Evolutionary conservation across 1,140 invertebrate genomes (phyloP), one percentile per base, ranked within the genome.

Genomic region (Drosophila subobscura): DNA sequence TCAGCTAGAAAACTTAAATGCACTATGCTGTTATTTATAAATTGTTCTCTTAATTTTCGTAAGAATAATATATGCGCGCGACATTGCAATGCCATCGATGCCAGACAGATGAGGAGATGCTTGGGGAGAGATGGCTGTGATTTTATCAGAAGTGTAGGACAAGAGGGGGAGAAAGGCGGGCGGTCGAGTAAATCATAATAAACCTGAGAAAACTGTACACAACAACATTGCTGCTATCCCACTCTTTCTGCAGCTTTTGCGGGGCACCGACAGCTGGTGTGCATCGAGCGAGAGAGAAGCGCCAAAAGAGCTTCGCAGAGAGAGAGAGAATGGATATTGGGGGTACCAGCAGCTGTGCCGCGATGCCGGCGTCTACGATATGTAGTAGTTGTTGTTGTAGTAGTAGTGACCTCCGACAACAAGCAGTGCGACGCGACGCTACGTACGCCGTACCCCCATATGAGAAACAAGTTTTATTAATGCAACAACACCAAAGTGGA

Each of bases 321-420:
- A 37, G 29, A 33, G 33, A 37, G 8, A 33, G 29, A 33, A 37
- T 37, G 10, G 33, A 10, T 37, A 37, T 27, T 37, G 10, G 29
- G 29, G 33, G 7, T 37, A 37, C 14, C 41, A 67, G 68, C 67
- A 77, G 81, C 64, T 77, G 80, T 65, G 68, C 52, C 29, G 59
- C 42, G 55, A 52, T 68, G 81, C 80, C 80, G 81, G 78, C 74
- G 77, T 76, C 54, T 57, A 61, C 57, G 61, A 53, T 67, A 66
- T 50, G 25, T 54, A 40, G 55, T 61, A 55, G 65, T 70, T 77
- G 50, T 65, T 65, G 47, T 27, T 60, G 56, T 61, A 67, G 57
- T 77, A 60, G 73, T 81, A 68, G 74, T 84, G 80, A 84, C 80
- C 80, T 84, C 80, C 81, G 81, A 85, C 80, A 86, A 86, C 81